Evolutionary conservation across 2,888 invertebrate species (phyloP).

Genomic region (Didymodactylos carnosus): DNA sequence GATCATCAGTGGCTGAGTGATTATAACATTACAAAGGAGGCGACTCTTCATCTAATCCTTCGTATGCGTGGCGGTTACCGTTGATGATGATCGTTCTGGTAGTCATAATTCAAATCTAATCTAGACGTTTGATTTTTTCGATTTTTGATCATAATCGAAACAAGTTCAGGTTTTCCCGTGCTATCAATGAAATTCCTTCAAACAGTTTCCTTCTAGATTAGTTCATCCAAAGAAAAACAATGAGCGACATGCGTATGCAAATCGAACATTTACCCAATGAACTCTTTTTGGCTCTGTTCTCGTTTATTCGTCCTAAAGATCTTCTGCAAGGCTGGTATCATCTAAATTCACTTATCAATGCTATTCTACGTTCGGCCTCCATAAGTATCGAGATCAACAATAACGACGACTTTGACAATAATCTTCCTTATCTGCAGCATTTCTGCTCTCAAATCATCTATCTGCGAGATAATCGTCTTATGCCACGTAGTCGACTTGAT

Average conservation of each 20-base stretch:
- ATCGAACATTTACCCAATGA: background rate
- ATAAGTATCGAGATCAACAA: background rate
- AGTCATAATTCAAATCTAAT: no score
- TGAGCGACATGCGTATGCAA: background rate
- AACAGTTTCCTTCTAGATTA: background rate
- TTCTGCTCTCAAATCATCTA: background rate
- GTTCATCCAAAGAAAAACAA: background rate
- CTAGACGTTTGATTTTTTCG: no score
- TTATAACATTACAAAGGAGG: background rate
- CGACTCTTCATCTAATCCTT: background rate
- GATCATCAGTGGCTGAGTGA: background rate
- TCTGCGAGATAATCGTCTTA: background rate
- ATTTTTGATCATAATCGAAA: no score
- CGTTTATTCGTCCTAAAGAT: background rate
- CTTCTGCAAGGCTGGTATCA: background rate
- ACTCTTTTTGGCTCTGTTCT: background rate
- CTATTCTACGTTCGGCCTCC: background rate
- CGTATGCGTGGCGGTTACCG: background rate
- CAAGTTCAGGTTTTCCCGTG: no score
- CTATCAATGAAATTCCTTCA: no score
- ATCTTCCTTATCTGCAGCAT: background rate
- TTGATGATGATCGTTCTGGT: no score
- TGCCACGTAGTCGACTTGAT: no score
- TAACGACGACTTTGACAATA: background rate
- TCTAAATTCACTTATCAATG: background rate